These are phyloP conservation scores for Tarsius wallacei DNA, from an alignment of 2,797 vertebrate species.

Conservation along the genomic window DNA sequence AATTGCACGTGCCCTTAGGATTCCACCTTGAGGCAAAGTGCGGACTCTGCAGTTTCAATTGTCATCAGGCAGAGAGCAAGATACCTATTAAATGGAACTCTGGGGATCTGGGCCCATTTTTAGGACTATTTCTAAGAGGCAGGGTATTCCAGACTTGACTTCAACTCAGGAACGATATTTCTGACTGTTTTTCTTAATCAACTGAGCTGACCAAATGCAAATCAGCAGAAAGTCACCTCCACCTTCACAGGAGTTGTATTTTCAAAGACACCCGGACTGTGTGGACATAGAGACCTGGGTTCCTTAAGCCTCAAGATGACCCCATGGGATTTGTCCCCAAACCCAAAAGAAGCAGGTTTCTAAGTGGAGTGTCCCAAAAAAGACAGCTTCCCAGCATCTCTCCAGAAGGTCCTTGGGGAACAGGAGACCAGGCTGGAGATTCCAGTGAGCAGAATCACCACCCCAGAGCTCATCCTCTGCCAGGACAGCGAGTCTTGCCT, in stretches of 20 bases:
- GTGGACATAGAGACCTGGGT: not conserved
- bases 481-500: not conserved
- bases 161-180: not conserved
- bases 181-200: not conserved
- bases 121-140: not conserved
- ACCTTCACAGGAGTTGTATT: not conserved
- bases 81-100: not conserved
- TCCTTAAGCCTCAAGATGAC: not conserved
- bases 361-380: not conserved
- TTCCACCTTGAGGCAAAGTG: not conserved
- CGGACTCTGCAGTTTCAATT: not conserved
- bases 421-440: not conserved
- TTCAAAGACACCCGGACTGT: not conserved
- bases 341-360: not conserved
- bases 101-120: not conserved
- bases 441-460: accelerated
- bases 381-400: accelerated
- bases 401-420: not conserved
- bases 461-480: not conserved
- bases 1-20: too few relatives aligned
- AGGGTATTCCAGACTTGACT: not conserved
- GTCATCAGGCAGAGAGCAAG: not conserved
- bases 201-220: not conserved
- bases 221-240: not conserved
- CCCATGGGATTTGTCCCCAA: too few relatives aligned